Evolutionary conservation across 2,797 vertebrate species (phyloP).

Genomic region (Anguilla anguilla): DNA sequence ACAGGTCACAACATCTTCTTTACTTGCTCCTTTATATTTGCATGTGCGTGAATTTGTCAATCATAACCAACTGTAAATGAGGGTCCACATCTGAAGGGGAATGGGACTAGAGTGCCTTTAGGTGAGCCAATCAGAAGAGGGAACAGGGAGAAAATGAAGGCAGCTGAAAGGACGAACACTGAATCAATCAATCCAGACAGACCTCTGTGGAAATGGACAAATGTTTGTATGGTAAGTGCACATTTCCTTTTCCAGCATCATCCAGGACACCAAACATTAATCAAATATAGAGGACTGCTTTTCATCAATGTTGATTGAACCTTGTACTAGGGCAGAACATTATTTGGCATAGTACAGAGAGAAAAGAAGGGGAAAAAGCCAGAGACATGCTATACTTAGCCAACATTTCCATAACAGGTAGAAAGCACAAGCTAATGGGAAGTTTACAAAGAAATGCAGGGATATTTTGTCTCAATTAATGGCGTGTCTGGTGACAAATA

Average conservation of each 20-base stretch:
- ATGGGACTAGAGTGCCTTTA: slow-evolving; percentile 26
- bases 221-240: neutral
- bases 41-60: slow-evolving; percentile 8
- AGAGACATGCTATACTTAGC: neutral
- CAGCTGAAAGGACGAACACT: neutral
- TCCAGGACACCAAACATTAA: neutral
- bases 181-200: neutral
- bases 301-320: slow-evolving; percentile 6
- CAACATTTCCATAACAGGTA: slow-evolving; percentile 7
- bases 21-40: neutral
- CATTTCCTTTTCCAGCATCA: neutral
- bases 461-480: slow-evolving; percentile 24
- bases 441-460: slow-evolving; percentile 18
- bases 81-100: slow-evolving; percentile 20
- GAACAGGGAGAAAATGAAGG: slow-evolving; percentile 55
- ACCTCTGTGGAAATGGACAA: neutral
- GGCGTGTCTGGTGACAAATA: slow-evolving; percentile 16
- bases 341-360: neutral
- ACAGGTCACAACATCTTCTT: slow-evolving; percentile 2
- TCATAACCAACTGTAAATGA: slow-evolving; percentile 22
- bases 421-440: neutral
- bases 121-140: slow-evolving; percentile 46
- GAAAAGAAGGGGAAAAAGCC: neutral
- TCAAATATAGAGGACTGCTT: neutral
- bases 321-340: neutral